These are phyloP conservation scores for Ochlodes sylvanus DNA, from an alignment of 2,888 invertebrate genomes.

Conservation along the genomic window DNA sequence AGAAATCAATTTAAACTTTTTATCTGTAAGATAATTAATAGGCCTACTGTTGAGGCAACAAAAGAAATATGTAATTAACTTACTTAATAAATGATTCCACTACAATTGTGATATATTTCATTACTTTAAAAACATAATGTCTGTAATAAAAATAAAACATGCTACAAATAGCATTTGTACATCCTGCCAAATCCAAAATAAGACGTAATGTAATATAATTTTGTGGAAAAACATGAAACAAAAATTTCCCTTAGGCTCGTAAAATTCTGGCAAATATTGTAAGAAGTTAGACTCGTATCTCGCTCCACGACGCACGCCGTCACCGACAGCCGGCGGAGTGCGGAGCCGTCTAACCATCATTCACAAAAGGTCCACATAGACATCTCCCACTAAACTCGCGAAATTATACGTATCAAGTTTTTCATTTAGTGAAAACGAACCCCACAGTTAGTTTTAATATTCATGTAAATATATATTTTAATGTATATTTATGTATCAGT, in stretches of 20 bases:
- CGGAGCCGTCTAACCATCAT: neutral
- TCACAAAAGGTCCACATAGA: neutral
- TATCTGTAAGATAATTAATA: too few species aligned
- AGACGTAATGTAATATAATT: neutral
- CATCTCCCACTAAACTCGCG: neutral
- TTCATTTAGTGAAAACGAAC: neutral
- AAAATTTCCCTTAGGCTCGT: neutral
- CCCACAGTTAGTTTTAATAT: neutral
- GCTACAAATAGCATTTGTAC: too few species aligned
- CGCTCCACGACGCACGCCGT: neutral
- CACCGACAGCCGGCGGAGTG: neutral
- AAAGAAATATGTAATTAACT: too few species aligned
- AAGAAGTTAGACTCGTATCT: neutral
- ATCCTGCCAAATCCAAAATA: too few species aligned
- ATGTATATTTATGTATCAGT: too few species aligned
- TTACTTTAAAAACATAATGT: too few species aligned
- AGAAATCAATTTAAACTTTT: too few species aligned
- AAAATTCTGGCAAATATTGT: constrained; percentile 3
- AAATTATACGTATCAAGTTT: neutral
- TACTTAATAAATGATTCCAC: too few species aligned
- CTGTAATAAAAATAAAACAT: too few species aligned
- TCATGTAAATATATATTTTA: neutral
- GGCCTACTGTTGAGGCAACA: too few species aligned
- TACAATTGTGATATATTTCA: too few species aligned
- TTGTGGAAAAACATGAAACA: neutral